These are phyloP conservation scores for Eleutherodactylus coqui DNA, from an alignment of 2,797 vertebrate genomes.

Conservation along the genomic window DNA sequence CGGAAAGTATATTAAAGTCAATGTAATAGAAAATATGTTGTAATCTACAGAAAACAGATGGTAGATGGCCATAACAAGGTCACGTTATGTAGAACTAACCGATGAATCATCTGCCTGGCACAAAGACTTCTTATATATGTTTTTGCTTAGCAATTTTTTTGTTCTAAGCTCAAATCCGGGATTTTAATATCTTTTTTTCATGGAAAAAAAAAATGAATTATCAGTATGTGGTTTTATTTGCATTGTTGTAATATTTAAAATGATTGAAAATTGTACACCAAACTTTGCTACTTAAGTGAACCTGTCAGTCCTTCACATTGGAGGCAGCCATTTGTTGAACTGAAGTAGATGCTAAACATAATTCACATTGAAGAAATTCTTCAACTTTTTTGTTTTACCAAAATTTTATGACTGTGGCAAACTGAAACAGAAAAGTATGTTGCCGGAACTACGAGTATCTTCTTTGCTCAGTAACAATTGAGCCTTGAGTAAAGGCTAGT, in stretches of 20 bases:
- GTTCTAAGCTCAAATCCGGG: background rate
- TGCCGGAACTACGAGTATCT: too few species aligned
- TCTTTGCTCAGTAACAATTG: background rate
- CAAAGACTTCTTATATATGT: background rate
- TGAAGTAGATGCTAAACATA: too few species aligned
- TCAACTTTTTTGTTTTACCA: background rate
- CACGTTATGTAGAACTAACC: background rate
- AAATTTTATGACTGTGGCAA: background rate
- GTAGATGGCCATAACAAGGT: background rate
- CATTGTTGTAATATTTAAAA: constrained; percentile 23
- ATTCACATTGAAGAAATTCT: background rate
- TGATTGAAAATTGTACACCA: constrained; percentile 14
- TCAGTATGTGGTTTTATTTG: constrained; percentile 39
- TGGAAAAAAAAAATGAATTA: background rate
- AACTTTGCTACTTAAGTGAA: background rate
- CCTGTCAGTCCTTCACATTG: background rate
- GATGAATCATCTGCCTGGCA: background rate
- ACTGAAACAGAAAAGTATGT: background rate
- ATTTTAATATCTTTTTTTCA: background rate
- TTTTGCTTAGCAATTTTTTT: constrained; percentile 1
- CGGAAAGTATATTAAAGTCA: background rate
- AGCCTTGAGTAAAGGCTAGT: background rate
- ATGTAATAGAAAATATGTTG: background rate
- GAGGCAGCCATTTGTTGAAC: background rate
- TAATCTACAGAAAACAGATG: background rate